Evolutionary conservation across 1,140 invertebrate species (phyloP).

Genomic region (Globodera ellingtonae): DNA sequence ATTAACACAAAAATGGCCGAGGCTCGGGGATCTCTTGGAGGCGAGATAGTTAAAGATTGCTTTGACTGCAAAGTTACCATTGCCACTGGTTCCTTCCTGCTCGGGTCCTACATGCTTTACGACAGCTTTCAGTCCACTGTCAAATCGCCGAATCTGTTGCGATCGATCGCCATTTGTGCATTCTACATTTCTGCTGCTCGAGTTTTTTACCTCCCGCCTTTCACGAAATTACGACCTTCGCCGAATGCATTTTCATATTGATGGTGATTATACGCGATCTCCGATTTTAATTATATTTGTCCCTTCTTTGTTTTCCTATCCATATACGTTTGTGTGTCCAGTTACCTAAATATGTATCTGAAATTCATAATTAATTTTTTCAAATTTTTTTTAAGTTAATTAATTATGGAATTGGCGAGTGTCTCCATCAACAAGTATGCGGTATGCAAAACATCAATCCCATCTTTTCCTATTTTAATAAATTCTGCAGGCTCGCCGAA

Average conservation of each 20-base stretch:
- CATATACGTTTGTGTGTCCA: background rate
- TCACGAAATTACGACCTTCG: conserved; percentile 1
- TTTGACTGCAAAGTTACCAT: conserved; percentile 28
- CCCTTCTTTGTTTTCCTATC: background rate
- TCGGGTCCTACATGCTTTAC: conserved; percentile 23
- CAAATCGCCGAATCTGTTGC: background rate
- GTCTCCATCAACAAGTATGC: conserved; percentile 22
- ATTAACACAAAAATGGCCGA: too few species aligned
- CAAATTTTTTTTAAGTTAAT: background rate
- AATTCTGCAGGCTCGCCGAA: conserved; percentile 29
- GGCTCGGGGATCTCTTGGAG: too few species aligned
- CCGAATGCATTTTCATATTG: background rate
- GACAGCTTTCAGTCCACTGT: conserved; percentile 5
- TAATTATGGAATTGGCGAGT: background rate
- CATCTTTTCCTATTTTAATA: background rate
- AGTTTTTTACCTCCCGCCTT: conserved; percentile 18
- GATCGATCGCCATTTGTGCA: conserved; percentile 8
- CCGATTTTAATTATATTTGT: background rate
- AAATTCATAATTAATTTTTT: background rate
- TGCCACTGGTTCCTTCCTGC: conserved; percentile 3
- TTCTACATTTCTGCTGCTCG: conserved; percentile 25
- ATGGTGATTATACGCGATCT: background rate
- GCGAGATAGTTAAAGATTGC: conserved; percentile 1
- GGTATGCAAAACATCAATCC: background rate
- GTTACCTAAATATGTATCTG: background rate